Conservation (phyloP, 2,113 vertebrate species). For the Gymnarchus niloticus region DNA sequence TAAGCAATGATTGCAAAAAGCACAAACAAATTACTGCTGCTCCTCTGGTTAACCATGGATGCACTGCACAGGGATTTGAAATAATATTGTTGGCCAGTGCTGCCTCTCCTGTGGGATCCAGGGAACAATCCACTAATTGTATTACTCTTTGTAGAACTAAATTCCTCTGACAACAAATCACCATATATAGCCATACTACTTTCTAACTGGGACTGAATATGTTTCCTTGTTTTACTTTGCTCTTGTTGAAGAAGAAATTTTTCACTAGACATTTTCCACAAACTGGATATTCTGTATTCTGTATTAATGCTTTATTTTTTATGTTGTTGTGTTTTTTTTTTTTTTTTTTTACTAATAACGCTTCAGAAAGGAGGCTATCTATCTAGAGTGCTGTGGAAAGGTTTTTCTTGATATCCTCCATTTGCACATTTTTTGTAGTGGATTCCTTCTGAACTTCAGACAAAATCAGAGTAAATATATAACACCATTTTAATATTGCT, state of each 20-base stretch:
- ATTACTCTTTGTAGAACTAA: not conserved
- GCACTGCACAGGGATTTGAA: not conserved
- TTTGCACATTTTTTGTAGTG: too few species aligned
- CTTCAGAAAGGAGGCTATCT: too few species aligned
- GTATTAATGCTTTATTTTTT: not conserved
- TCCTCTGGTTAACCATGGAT: not conserved
- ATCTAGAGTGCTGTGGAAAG: too few species aligned
- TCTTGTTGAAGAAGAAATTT: not conserved
- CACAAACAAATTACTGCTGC: not conserved
- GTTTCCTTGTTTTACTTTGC: not conserved
- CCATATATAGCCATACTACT: not conserved
- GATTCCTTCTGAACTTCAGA: too few species aligned
- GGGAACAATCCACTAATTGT: not conserved
- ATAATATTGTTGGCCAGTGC: not conserved
- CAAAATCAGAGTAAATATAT: too few species aligned
- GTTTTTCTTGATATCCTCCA: too few species aligned
- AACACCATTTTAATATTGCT: too few species aligned
- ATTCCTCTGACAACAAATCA: not conserved
- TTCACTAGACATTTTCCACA: not conserved
- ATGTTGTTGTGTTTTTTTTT: not conserved
- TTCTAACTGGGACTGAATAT: not conserved
- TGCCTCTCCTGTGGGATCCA: not conserved
- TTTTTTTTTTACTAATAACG: too few species aligned
- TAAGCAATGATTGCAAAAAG: not conserved
- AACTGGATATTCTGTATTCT: not conserved